Evolutionary conservation across 2,888 invertebrate genomes (phyloP), one percentile per base, ranked within the genome.

Genomic region (Protodeltote pygarga): DNA sequence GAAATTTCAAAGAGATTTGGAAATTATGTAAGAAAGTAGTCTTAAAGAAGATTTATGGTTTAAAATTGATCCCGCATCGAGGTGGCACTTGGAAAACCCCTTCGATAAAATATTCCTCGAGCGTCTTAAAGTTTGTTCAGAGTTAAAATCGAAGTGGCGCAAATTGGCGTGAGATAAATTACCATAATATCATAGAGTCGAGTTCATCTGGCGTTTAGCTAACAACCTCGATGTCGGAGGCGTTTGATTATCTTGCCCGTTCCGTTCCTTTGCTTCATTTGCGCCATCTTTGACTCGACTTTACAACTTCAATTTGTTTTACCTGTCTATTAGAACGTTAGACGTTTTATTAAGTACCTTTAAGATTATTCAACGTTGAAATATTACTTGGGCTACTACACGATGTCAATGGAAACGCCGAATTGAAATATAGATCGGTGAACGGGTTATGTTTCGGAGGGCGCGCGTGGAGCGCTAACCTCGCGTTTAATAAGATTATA

Each of bases 401-500:
- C 61, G 71, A 62, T 77, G 77, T 80, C 79, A 79, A 64, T 57
- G 68, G 47, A 70, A 79, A 73, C 71, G 66, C 70, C 60, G 84
- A 88, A 85, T 85, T 87, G 85, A 89, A 88, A 88, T 81, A 78
- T 74, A 75, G 72, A 70, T 77, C 71, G 74, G 59, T 64, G 64
- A 71, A 77, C 73, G 52, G 79, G 77, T 83, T 84, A 82, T 81
- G 79, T 77, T 70, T 66, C 64, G 67, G 65, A 86, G 89, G 86
- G 88, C 79, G 84, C 81, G 77, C 81, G 74, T 79, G 81, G 83
- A 91, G 92, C 92, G 92, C 93, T 94, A 94, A 94, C 94, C 94
- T 94, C 93, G 93, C 93, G 93, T 93, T 93, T 94, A 94, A 94
- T 94, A 94, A 94, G 94, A 94, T 94, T 94, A 94, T 93, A 93